These are phyloP conservation scores for Lepidothrix coronata DNA, from an alignment of 2,113 vertebrate species.

Conservation along the genomic window DNA sequence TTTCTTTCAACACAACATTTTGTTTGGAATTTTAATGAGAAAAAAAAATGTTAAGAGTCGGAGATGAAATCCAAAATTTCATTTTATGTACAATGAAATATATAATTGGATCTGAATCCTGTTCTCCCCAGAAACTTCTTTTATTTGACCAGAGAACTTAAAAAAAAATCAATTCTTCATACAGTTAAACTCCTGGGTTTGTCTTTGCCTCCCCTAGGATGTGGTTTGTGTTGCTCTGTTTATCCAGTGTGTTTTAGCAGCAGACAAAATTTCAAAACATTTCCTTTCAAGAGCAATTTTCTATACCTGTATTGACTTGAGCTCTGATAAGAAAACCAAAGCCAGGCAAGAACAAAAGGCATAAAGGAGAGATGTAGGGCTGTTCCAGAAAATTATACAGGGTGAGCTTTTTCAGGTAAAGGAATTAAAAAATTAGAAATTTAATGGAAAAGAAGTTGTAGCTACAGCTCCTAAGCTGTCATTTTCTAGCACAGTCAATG, in stretches of 20 bases:
- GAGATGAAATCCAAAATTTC: constrained; percentile 3
- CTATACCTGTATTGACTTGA: background rate
- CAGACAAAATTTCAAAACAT: constrained; percentile 19
- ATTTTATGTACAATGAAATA: constrained; percentile 6
- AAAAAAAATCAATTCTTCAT: constrained; percentile 25
- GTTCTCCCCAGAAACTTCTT: background rate
- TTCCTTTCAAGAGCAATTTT: background rate
- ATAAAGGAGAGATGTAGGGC: background rate
- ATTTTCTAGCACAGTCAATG: background rate
- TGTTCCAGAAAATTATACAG: background rate
- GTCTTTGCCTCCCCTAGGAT: background rate
- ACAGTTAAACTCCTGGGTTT: background rate
- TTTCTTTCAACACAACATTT: background rate
- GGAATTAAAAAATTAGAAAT: background rate
- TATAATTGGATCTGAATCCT: background rate
- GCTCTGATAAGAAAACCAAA: constrained; percentile 15
- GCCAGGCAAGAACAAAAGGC: background rate
- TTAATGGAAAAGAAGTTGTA: background rate
- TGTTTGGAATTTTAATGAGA: background rate
- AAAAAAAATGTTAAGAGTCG: background rate
- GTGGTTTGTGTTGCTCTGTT: background rate
- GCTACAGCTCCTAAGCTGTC: background rate
- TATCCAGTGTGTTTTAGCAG: background rate
- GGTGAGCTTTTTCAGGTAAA: background rate
- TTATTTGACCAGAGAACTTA: constrained; percentile 5